Conservation (phyloP, 2,113 vertebrate species). For the Peromyscus leucopus region DNA sequence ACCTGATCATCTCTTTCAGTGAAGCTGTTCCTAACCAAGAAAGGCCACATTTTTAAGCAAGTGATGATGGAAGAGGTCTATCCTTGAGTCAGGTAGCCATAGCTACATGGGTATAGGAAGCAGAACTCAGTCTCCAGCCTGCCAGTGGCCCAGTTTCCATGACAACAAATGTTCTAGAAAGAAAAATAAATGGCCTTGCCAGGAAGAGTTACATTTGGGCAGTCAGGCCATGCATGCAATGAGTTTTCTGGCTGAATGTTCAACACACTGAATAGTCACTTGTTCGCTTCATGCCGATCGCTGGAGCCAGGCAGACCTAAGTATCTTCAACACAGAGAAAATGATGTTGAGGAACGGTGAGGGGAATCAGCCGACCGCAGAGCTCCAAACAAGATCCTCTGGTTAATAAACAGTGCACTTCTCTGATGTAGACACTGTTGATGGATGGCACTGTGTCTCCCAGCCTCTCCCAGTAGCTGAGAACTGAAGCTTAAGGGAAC, state of each 20-base stretch:
- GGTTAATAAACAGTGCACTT: slow-evolving; percentile 12
- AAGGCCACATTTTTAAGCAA: not conserved
- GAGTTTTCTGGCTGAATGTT: slow-evolving; percentile 2
- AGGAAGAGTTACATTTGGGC: slow-evolving; percentile 55
- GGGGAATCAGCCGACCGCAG: not conserved
- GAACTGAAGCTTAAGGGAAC: slow-evolving; percentile 47
- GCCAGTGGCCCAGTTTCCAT: slow-evolving; percentile 38
- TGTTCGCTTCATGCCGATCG: not conserved
- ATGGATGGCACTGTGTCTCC: not conserved
- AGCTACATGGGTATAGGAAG: not conserved
- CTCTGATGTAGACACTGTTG: not conserved
- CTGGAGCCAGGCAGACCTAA: slow-evolving; percentile 29
- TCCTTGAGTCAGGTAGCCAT: too few species aligned
- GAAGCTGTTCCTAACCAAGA: not conserved
- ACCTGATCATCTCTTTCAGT: not conserved
- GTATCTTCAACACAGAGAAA: not conserved
- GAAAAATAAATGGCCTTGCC: slow-evolving; percentile 49
- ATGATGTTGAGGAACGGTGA: not conserved
- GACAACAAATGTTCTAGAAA: not conserved
- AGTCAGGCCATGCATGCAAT: not conserved
- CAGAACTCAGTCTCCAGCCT: not conserved
- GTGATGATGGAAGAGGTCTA: not conserved
- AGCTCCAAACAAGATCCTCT: not conserved
- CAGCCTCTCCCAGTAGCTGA: not conserved
- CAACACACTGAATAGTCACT: not conserved